Conservation (phyloP, 2,797 vertebrate genomes). For the Trachurus trachurus region DNA sequence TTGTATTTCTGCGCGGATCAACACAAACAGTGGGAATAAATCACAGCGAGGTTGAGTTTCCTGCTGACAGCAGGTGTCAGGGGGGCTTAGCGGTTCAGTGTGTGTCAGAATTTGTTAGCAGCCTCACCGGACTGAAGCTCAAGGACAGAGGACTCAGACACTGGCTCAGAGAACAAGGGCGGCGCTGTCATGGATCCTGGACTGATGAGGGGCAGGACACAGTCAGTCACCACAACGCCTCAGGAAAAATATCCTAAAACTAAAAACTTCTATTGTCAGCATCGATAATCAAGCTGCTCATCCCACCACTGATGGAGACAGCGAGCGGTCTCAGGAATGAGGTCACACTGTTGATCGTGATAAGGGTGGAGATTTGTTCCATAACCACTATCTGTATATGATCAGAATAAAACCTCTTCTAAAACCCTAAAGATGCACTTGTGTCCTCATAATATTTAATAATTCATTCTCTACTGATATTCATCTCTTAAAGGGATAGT, state of each 20-base stretch:
- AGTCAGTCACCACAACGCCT: neutral
- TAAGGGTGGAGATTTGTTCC: no score
- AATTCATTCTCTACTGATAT: no score
- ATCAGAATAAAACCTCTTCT: no score
- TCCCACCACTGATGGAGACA: neutral
- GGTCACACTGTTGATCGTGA: no score
- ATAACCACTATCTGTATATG: no score
- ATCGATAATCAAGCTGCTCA: neutral
- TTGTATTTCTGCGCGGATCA: neutral
- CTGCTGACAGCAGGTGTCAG: neutral
- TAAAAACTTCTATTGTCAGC: neutral
- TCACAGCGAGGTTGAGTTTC: neutral
- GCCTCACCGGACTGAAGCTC: neutral
- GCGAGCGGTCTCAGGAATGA: no score
- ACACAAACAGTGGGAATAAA: neutral
- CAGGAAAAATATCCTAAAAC: neutral
- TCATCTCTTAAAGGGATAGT: no score
- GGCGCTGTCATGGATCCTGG: neutral
- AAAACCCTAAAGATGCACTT: no score
- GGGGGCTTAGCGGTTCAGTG: neutral
- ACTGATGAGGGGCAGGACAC: constrained; percentile 22
- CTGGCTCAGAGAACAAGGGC: neutral
- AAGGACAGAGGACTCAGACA: neutral
- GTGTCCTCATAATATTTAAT: no score
- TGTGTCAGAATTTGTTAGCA: constrained; percentile 3